phyloP scores from a whole-genome alignment of 2,888 invertebrate species.

The Metellina segmentata region DNA sequence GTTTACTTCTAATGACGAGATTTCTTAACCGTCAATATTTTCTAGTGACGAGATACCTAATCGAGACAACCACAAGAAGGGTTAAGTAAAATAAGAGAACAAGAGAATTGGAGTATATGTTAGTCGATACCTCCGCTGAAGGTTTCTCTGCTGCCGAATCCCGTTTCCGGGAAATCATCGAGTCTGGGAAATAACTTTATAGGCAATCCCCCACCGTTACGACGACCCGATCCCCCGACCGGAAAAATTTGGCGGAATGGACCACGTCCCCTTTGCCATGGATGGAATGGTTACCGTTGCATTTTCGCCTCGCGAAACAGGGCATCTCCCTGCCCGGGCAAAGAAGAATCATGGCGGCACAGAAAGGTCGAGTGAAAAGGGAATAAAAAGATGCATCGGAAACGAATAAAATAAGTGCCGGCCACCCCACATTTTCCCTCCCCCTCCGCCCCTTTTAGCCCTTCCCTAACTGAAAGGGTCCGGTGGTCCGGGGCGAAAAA shows the following conservation, averaged over 20 bases:
- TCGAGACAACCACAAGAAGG: too few relatives aligned
- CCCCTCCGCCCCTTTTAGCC: not conserved
- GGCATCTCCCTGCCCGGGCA: not conserved
- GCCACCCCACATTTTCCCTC: conserved; percentile 26
- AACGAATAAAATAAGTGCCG: conserved; percentile 62
- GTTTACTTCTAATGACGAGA: too few relatives aligned
- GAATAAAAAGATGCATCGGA: conserved; percentile 64
- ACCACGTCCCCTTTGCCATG: conserved; percentile 49
- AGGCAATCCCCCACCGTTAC: conserved; percentile 31
- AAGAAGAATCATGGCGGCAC: not conserved
- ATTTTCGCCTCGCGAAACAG: conserved; percentile 52
- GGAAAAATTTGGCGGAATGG: conserved; percentile 55
- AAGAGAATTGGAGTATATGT: too few relatives aligned
- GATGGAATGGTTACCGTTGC: conserved; percentile 58
- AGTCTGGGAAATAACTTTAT: conserved; percentile 3
- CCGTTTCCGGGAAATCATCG: too few relatives aligned
- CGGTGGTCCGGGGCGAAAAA: conserved; percentile 15
- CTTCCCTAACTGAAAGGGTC: conserved; percentile 22
- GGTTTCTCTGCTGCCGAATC: not conserved
- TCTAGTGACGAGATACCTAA: too few relatives aligned
- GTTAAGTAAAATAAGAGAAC: too few relatives aligned
- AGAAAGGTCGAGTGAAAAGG: conserved; percentile 24
- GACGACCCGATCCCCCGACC: conserved; percentile 25
- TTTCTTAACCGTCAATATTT: too few relatives aligned
- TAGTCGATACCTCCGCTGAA: not conserved